Conservation (phyloP, 2,888 invertebrate genomes). For the Hypselothyrea guttata region DNA sequence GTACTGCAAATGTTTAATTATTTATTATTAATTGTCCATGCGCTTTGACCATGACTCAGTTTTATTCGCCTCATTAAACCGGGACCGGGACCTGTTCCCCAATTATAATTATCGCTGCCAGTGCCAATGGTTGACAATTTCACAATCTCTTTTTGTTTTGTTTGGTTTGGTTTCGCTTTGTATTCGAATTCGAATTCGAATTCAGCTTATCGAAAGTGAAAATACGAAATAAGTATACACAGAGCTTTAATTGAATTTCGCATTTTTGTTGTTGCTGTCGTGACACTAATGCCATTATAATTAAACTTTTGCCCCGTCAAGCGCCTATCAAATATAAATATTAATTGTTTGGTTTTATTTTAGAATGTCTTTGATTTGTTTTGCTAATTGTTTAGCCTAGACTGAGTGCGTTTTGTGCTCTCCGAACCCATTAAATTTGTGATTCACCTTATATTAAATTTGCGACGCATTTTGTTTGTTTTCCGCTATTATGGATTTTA, state of each 20-base stretch:
- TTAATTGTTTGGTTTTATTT: too few relatives aligned
- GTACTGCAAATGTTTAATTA: constrained; percentile 7
- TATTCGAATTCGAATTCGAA: too few relatives aligned
- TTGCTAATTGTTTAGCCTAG: too few relatives aligned
- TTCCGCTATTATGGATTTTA: constrained; percentile 12
- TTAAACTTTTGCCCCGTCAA: constrained; percentile 18
- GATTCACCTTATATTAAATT: constrained; percentile 17
- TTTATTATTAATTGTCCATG: constrained; percentile 18
- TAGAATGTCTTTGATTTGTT: too few relatives aligned
- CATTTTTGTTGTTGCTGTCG: constrained; percentile 8
- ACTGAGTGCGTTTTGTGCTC: not conserved
- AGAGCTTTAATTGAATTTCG: constrained; percentile 16
- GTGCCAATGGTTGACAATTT: constrained; percentile 38
- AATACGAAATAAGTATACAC: constrained; percentile 14
- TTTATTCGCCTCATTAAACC: constrained; percentile 32
- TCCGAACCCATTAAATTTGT: constrained; percentile 8
- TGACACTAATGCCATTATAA: constrained; percentile 14
- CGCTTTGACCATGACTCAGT: constrained; percentile 56
- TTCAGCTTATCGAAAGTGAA: constrained; percentile 32
- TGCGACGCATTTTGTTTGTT: constrained; percentile 39
- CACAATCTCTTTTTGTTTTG: constrained; percentile 25
- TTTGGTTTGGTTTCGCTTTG: not conserved
- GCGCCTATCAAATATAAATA: not conserved
- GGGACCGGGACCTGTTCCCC: constrained; percentile 22
- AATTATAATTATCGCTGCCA: constrained; percentile 47